phyloP scores from a whole-genome alignment of 53 echinoderm and acorn worm genomes.

The Echinarachnius parma region DNA sequence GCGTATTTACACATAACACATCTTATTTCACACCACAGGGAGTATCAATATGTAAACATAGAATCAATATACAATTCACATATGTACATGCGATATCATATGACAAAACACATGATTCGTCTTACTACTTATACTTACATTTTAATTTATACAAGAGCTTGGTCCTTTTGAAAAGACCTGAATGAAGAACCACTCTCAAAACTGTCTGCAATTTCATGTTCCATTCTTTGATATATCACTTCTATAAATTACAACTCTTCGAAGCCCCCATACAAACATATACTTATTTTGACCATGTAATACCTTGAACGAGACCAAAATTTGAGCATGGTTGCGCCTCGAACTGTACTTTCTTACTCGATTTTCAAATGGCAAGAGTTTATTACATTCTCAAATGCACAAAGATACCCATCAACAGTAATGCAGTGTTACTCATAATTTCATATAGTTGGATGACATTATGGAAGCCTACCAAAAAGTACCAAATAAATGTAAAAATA shows the following conservation, averaged over 20 bases:
- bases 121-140: too few relatives aligned
- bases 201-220: neutral
- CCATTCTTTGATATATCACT: neutral
- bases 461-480: neutral
- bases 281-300: too few relatives aligned
- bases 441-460: too few relatives aligned
- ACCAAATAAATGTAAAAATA: neutral
- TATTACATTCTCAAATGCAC: too few relatives aligned
- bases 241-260: neutral
- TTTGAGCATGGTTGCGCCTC: too few relatives aligned
- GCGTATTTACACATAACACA: slow-evolving; percentile 37
- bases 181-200: neutral
- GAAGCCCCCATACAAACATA: too few relatives aligned
- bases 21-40: neutral
- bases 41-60: slow-evolving; percentile 34
- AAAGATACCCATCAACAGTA: too few relatives aligned
- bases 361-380: too few relatives aligned
- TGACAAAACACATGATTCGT: neutral
- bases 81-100: slow-evolving; percentile 20
- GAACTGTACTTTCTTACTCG: too few relatives aligned
- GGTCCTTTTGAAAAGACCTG: slow-evolving; percentile 9
- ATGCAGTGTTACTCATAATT: too few relatives aligned
- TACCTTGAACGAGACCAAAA: too few relatives aligned
- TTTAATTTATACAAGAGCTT: slow-evolving; percentile 24
- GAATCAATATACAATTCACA: slow-evolving; percentile 31